Base-by-base conservation (phyloP, 2,888 invertebrate species). In the Drosophila diplacantha region DNA sequence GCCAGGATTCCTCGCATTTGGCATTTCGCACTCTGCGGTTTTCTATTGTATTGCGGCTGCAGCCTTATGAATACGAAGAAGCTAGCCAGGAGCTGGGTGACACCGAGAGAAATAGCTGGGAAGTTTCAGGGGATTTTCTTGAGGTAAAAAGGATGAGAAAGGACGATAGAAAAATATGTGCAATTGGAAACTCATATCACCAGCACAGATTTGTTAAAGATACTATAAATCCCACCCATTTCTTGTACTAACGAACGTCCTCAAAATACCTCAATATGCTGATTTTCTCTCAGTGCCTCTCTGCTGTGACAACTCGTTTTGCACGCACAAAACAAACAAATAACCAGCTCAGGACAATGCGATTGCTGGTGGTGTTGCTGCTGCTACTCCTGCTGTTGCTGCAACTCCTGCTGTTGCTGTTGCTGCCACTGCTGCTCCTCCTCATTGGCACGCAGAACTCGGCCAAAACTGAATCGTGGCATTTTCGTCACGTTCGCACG, bases 401-500 rank as follows among this genome's bases (percentile, higher is more conserved):
- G 41, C 12, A 26, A 20, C 49, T 18, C 0, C 26, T 24, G 37
- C 16, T 34, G 38, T 5, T 38, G 20, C 24, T 18, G 6, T n/a
- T 34, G 37, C 20, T 51, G 44, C 7, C 4, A 1, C 32, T 41
- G 43, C 18, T 44, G 38, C 54, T 43, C 44, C 39, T 32, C 18
- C 54, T 50, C 61, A 72, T 57, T 64, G 73, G 70, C 58, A 54
- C 58, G 41, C 44, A 39, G 47, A 26, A 57, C 32, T 63, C 58
- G 60, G 44, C 51, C 71, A 61, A 66, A 64, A 71, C 74, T 59
- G 68, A 71, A 73, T 77, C 81, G 78, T 84, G 84, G 81, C 81
- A 81, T 70, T 73, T 74, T 77, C 75, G 81, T 80, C 81, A 81
- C 84, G 78, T 82, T 72, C 84, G 81, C 77, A 84, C 81, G 84